Base-by-base conservation (phyloP, 1,140 invertebrate genomes). In the Calliphora vicina region DNA sequence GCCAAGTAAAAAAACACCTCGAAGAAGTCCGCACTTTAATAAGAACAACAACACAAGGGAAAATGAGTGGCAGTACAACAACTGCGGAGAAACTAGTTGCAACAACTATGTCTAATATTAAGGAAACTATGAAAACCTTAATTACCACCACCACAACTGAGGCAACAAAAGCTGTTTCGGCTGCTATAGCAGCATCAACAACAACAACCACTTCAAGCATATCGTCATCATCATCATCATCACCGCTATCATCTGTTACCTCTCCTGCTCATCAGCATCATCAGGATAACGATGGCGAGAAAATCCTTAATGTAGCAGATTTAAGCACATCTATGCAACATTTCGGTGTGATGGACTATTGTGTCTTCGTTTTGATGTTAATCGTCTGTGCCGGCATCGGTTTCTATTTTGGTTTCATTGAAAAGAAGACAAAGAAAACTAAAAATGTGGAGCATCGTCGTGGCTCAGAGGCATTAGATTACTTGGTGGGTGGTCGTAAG, bases 401-500 rank as follows among this genome's bases (percentile, higher is more conserved):
- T 85, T 91, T 94, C 83, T 95, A 95, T 89, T 95, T 94, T 88
- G 94, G 94, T 57, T 94, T 95, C 85, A 92, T 94, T 85, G 94
- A 94, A 82, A 82, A 67, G 29, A 71, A 72, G 27, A 83, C 82
- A 27, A 83, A 83, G 23, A 82, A 76, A n/a, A 35, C 80, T 35
- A 17, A 29, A 50, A 25, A 67, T 57, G 50, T 91, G 93, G 83
- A 94, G 45, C 92, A 93, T 81, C 93, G 87, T 29, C 86, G 87
- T 42, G 88, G 86, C 45, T 90, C 90, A 0, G 90, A 88, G 80
- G 88, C 89, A 25, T 84, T 90, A 83, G 96, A 97, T 86, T 98
- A 97, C 89, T 92, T 98, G 50, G 94, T 97, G 85, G 97, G 96
- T 9, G 96, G 96, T 25, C 93, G 95, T 83, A 94, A 95, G 86